Percentiles rank a stretch among this genome's conserved stretches.
Evolutionary conservation across 2,888 invertebrate genomes (phyloP).

Genomic region (Cantharis rustica): DNA sequence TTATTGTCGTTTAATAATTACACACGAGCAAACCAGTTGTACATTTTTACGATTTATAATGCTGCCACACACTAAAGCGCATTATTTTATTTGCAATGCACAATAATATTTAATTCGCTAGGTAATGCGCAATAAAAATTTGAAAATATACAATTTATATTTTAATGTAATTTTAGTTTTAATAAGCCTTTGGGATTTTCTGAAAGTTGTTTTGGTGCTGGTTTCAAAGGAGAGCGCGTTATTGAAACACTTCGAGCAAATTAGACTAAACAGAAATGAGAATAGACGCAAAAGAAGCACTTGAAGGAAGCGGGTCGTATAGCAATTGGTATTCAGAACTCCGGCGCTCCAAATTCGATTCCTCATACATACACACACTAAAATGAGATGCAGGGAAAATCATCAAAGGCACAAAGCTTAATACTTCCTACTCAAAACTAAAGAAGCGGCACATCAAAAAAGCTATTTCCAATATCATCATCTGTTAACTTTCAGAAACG

Average conservation of each 20-base stretch:
- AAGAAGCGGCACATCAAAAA: slow-evolving; percentile 41
- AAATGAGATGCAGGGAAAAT: slow-evolving; percentile 59
- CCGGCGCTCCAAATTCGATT: slow-evolving; percentile 57
- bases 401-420: slow-evolving; percentile 59
- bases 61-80: background rate
- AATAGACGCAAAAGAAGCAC: slow-evolving; percentile 31
- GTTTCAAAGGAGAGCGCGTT: slow-evolving; percentile 20
- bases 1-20: slow-evolving; percentile 21
- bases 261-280: slow-evolving; percentile 31
- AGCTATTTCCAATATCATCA: slow-evolving; percentile 31
- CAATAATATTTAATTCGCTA: background rate
- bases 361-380: slow-evolving; percentile 47
- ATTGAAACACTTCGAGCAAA: slow-evolving; percentile 24
- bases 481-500: slow-evolving; percentile 23
- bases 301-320: slow-evolving; percentile 46
- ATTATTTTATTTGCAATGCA: slow-evolving; percentile 10
- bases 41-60: slow-evolving; percentile 18
- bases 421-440: slow-evolving; percentile 44
- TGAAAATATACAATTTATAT: background rate
- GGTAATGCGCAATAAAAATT: background rate
- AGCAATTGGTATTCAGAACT: slow-evolving; percentile 57
- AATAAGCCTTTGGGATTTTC: slow-evolving; percentile 3
- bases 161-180: background rate
- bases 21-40: slow-evolving; percentile 23
- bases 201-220: slow-evolving; percentile 6